Evolutionary conservation across 2,797 vertebrate species (phyloP).

Genomic region (Argya squamiceps): DNA sequence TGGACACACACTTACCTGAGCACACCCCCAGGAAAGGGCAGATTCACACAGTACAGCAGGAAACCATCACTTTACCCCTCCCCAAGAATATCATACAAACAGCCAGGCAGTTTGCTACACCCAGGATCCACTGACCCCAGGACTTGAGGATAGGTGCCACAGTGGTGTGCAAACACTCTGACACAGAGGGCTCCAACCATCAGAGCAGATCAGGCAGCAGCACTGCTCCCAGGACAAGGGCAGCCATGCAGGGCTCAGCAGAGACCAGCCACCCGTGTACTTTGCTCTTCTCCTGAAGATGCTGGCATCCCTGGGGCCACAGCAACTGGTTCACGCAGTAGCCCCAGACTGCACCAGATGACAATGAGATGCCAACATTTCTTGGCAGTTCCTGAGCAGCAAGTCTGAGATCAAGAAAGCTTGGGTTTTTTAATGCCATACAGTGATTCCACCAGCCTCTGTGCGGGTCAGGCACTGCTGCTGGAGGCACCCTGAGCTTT

Average conservation of each 20-base stretch:
- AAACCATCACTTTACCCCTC: not conserved
- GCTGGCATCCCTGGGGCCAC: not conserved
- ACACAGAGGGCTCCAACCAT: not conserved
- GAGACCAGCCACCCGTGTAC: not conserved
- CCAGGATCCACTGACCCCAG: not conserved
- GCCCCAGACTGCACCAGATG: not conserved
- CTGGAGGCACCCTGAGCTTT: not conserved
- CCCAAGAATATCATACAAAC: not conserved
- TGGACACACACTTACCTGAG: slow-evolving; percentile 67
- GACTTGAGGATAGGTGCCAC: not conserved
- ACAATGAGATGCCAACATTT: not conserved
- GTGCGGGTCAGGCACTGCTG: not conserved
- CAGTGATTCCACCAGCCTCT: not conserved
- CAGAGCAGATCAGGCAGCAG: not conserved
- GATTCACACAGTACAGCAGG: slow-evolving; percentile 24
- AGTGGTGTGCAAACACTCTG: not conserved
- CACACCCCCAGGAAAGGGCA: not conserved
- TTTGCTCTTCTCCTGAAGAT: not conserved
- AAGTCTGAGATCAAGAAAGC: not conserved
- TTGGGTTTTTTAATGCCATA: not conserved
- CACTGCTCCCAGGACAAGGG: not conserved
- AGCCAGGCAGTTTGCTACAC: not conserved
- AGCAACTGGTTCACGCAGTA: not conserved
- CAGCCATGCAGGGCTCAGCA: not conserved
- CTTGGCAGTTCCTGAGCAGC: not conserved